A percentile compares a stretch with the other conserved stretches of the same genome.
Evolutionary conservation across 2,797 vertebrate species (phyloP).

Genomic region (Bufotes viridis): DNA sequence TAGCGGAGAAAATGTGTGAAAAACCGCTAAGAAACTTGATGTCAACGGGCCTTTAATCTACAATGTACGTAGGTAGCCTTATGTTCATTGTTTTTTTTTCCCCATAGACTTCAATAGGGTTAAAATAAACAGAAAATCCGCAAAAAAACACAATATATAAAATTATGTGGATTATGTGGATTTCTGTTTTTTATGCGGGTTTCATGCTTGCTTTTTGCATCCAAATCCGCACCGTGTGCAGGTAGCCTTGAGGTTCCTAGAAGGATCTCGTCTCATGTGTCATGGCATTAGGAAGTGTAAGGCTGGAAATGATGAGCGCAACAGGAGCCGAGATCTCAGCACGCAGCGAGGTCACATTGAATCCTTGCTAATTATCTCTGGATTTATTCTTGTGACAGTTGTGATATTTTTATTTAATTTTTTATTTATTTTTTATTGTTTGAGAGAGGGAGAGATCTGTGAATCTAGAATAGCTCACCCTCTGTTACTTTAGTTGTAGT

Average conservation of each 20-base stretch:
- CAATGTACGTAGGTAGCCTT: no score
- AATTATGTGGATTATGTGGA: no score
- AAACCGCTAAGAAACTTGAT: no score
- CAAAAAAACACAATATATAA: no score
- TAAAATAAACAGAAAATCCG: no score
- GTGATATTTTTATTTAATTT: background rate
- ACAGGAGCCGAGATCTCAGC: background rate
- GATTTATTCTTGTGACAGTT: background rate
- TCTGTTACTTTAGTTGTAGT: background rate
- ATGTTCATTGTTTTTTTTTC: no score
- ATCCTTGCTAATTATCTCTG: background rate
- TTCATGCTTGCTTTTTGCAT: no score
- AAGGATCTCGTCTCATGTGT: background rate
- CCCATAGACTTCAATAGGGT: no score
- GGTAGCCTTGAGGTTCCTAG: background rate
- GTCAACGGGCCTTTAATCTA: no score
- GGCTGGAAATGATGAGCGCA: background rate
- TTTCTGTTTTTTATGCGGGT: no score
- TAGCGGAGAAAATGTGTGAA: no score
- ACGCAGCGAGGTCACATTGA: background rate
- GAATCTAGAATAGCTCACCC: background rate
- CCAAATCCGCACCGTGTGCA: no score
- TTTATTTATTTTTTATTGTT: background rate
- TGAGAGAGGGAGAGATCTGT: background rate
- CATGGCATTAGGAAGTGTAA: background rate